A percentile compares a stretch with the other conserved stretches of the same genome.
These are phyloP conservation scores for Copsychus sechellarum DNA, from an alignment of 2,113 vertebrate genomes.

Conservation along the genomic window DNA sequence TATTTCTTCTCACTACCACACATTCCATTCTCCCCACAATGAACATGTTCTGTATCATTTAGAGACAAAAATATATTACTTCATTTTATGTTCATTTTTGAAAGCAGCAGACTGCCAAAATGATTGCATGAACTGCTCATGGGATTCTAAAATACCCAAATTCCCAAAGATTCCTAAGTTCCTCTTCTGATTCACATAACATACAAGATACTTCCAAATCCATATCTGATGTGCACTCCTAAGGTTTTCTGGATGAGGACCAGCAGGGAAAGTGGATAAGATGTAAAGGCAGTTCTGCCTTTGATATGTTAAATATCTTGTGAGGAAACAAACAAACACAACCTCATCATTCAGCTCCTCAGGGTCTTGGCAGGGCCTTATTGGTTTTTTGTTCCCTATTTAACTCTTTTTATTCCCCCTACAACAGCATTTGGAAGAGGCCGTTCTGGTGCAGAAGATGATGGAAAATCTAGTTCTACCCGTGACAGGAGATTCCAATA, in stretches of 20 bases:
- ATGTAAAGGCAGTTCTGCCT: neutral
- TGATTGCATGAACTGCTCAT: neutral
- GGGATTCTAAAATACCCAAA: neutral
- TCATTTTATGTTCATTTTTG: neutral
- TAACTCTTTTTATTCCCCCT: neutral
- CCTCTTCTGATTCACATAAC: neutral
- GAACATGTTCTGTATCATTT: neutral
- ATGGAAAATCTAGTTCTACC: neutral
- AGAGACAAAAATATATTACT: neutral
- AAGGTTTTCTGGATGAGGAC: neutral
- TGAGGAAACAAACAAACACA: neutral
- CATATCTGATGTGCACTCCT: neutral
- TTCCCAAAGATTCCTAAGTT: neutral
- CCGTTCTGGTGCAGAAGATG: neutral
- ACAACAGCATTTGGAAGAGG: neutral
- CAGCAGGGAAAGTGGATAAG: neutral
- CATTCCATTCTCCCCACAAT: neutral
- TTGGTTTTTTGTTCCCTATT: neutral
- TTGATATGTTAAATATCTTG: neutral
- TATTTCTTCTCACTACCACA: neutral
- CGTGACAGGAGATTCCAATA: neutral
- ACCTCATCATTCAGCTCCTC: neutral
- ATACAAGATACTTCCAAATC: neutral
- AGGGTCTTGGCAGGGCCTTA: neutral
- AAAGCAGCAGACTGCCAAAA: neutral